Conservation (phyloP, 2,888 invertebrate genomes). For the Clostera curtula region DNA sequence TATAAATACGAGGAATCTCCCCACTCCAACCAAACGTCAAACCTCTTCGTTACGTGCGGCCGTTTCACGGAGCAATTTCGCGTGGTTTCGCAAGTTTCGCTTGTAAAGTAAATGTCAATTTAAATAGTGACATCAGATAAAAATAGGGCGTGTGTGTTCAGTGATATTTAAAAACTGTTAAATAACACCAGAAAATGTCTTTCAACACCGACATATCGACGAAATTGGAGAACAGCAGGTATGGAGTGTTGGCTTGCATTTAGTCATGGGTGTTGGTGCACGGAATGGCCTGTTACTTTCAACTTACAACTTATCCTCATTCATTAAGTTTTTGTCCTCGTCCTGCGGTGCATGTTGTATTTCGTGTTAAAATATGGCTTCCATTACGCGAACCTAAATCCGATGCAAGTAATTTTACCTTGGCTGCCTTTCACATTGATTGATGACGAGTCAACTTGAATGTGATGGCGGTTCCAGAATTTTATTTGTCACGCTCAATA, state of each 20-base stretch:
- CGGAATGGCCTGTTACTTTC: slow-evolving; percentile 31
- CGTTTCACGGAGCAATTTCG: slow-evolving; percentile 39
- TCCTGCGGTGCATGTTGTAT: slow-evolving; percentile 32
- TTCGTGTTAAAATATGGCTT: slow-evolving; percentile 11
- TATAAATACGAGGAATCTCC: slow-evolving; percentile 60
- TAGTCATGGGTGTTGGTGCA: slow-evolving; percentile 17
- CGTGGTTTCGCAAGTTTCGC: slow-evolving; percentile 52
- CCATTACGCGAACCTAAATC: no score
- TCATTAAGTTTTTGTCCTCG: no score
- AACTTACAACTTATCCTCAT: no score
- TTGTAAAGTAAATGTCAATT: slow-evolving; percentile 50
- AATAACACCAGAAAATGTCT: slow-evolving; percentile 70
- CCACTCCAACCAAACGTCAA: slow-evolving; percentile 65
- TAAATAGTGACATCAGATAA: slow-evolving; percentile 49
- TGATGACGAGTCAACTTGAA: slow-evolving; percentile 18
- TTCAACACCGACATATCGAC: slow-evolving; percentile 68
- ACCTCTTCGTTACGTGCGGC: slow-evolving; percentile 46
- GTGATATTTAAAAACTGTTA: slow-evolving; percentile 63
- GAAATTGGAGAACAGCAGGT: slow-evolving; percentile 74
- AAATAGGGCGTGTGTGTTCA: slow-evolving; percentile 64
- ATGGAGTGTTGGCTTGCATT: slow-evolving; percentile 37
- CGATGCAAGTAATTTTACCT: no score
- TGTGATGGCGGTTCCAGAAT: slow-evolving; percentile 8
- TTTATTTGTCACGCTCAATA: slow-evolving; percentile 2
- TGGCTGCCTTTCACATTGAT: slow-evolving; percentile 37